These are phyloP conservation scores for Mormyrops attenuatus DNA, from an alignment of 2,797 vertebrate genomes.

Conservation along the genomic window DNA sequence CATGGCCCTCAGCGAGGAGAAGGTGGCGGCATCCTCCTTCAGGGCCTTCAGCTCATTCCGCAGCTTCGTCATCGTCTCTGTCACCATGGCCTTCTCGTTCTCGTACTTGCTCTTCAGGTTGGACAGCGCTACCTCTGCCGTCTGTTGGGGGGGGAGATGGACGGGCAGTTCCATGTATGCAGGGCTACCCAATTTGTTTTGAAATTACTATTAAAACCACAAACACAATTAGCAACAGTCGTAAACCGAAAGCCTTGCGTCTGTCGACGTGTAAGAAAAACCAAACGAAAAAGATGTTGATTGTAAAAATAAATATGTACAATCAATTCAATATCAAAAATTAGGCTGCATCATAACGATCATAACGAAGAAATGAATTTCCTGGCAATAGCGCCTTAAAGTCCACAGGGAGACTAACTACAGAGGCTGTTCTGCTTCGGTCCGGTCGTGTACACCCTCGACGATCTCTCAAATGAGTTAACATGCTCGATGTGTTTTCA, in stretches of 20 bases:
- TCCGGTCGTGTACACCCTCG: not conserved
- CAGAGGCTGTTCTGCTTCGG: not conserved
- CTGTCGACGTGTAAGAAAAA: not conserved
- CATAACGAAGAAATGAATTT: not conserved
- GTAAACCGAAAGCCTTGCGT: not conserved
- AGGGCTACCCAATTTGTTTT: not conserved
- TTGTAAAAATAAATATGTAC: no score
- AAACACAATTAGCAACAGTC: not conserved
- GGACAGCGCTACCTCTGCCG: conserved; percentile 84
- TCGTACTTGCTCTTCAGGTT: conserved; percentile 97
- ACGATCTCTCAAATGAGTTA: not conserved
- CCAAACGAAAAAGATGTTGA: not conserved
- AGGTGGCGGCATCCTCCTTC: conserved; percentile 94
- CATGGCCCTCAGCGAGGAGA: conserved; percentile 94
- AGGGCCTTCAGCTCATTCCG: conserved; percentile 93
- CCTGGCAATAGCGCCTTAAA: not conserved
- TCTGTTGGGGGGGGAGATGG: conserved; percentile 52
- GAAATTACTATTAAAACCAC: not conserved
- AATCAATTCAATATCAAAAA: not conserved
- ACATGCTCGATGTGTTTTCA: not conserved
- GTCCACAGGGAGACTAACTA: no score
- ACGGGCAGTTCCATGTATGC: not conserved
- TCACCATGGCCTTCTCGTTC: conserved; percentile 92
- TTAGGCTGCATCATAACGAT: not conserved
- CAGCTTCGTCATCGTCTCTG: conserved; percentile 90